Evolutionary conservation across 2,888 invertebrate species (phyloP).

Genomic region (Trichopria drosophilae): DNA sequence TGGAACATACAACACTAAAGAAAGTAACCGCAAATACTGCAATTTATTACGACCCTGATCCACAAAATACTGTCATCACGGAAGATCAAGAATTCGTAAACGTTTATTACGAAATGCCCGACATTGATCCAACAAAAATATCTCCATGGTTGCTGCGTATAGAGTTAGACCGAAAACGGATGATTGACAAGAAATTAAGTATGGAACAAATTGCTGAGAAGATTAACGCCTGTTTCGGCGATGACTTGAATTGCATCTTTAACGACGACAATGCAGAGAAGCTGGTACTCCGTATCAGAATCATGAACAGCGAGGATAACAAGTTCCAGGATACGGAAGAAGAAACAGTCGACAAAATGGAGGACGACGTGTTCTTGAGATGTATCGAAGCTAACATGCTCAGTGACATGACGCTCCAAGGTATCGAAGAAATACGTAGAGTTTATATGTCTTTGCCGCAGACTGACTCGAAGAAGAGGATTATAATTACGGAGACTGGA

Average conservation of each 20-base stretch:
- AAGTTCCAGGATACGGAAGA: conserved; percentile 84
- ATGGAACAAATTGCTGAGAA: conserved; percentile 99
- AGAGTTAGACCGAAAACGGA: conserved; percentile 95
- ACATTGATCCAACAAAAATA: conserved; percentile 95
- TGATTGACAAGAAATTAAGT: conserved; percentile 98
- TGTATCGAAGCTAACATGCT: conserved; percentile 99
- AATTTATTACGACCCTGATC: conserved; percentile 99
- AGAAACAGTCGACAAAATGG: conserved; percentile 95
- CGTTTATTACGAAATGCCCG: conserved; percentile 99
- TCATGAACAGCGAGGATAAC: conserved; percentile 96
- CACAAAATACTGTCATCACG: conserved; percentile 94
- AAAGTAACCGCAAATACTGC: conserved; percentile 98
- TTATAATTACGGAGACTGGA: conserved; percentile 94
- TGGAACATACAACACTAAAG: conserved; percentile 95
- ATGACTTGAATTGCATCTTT: conserved; percentile 98
- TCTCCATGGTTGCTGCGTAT: conserved; percentile 98
- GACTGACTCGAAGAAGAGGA: conserved; percentile 96
- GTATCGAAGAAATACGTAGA: conserved; percentile 95
- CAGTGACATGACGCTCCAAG: conserved; percentile 93
- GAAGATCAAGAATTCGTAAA: conserved; percentile 99
- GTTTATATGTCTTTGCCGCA: conserved; percentile 99
- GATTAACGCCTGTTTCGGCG: conserved; percentile 97
- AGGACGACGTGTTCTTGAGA: conserved; percentile 96
- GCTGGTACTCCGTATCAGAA: conserved; percentile 92
- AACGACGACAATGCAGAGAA: conserved; percentile 99